phyloP scores from a whole-genome alignment of 2,888 invertebrate species.

The Hyppa rectilinea region DNA sequence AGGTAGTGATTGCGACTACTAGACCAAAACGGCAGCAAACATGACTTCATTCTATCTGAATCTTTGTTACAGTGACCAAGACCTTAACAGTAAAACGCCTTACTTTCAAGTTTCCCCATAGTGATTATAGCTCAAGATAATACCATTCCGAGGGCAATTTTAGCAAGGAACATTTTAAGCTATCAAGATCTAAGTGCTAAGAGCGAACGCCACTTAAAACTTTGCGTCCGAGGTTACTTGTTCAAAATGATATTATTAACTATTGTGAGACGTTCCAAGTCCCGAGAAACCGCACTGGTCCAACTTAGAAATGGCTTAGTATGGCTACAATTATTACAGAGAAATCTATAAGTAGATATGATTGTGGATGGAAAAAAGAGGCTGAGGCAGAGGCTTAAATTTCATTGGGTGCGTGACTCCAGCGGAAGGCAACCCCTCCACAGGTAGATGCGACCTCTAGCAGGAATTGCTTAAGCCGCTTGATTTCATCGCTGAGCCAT shows the following conservation, averaged over 20 bases:
- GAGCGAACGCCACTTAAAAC: constrained; percentile 56
- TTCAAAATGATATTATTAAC: constrained; percentile 54
- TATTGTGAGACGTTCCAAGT: constrained; percentile 43
- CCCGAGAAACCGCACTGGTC: constrained; percentile 40
- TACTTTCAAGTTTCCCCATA: constrained; percentile 15
- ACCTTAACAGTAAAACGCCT: constrained; percentile 1
- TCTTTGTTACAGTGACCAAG: background rate
- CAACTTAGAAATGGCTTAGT: constrained; percentile 40
- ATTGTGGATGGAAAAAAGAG: no score
- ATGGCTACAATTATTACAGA: constrained; percentile 7
- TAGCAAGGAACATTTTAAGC: constrained; percentile 45
- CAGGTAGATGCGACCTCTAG: no score
- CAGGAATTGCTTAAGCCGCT: no score
- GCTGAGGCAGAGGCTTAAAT: no score
- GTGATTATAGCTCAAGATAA: constrained; percentile 41
- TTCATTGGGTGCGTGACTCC: no score
- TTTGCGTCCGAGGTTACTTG: constrained; percentile 47
- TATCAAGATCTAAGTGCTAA: constrained; percentile 57
- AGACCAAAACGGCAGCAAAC: background rate
- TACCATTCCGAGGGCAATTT: constrained; percentile 46
- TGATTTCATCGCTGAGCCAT: no score
- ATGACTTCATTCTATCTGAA: background rate
- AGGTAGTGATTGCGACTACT: background rate
- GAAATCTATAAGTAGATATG: background rate
- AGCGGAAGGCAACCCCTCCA: no score